Evolutionary conservation across 2,888 invertebrate genomes (phyloP), one percentile per base, ranked within the genome.

Genomic region (Stramonita haemastoma): DNA sequence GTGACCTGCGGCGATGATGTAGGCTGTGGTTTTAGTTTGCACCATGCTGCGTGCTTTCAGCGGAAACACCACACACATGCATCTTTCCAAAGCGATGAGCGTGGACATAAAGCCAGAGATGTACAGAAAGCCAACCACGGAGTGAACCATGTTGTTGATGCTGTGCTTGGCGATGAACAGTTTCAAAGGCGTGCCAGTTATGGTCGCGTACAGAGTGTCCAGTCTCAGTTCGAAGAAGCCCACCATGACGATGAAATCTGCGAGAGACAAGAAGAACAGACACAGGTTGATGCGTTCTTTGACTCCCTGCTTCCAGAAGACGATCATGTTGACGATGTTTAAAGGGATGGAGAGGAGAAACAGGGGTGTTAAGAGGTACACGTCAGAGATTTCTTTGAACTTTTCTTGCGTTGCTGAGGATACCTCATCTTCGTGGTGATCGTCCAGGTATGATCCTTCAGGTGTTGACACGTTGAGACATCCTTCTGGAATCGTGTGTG

Each of bases 261-360:
- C 85, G 8, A 85, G 13, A 57, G 85, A 46, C 22, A 57, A 57
- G 26, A 17, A 85, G 85, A 85, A 85, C 15, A 85, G 85, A 5
- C 56, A 60, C n/a, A 85, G 60, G 60, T 85, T 85, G 85, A 85
- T 85, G 13, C 85, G 57, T 29, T 85, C 85, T 15, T 26, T 57
- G 29, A 85, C 57, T 29, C 85, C 85, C 29, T 57, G 85, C 17
- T 57, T 56, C 0, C 56, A 85, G 57, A 57, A 85, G 22, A 85
- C 85, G n/a, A 57, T 32, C 57, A 57, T 57, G 85, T 85, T 85
- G 56, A 85, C 13, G 56, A 85, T 29, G 85, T 85, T 85, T 17
- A 19, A 15, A 17, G 88, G 88, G 36, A 34, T 13, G 66, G 57
- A 56, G 34, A 88, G 83, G 36, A 56, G n/a, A n/a, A 81, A 81